These are phyloP conservation scores for Oryzaephilus surinamensis DNA, from an alignment of 1,140 invertebrate genomes.

Conservation along the genomic window DNA sequence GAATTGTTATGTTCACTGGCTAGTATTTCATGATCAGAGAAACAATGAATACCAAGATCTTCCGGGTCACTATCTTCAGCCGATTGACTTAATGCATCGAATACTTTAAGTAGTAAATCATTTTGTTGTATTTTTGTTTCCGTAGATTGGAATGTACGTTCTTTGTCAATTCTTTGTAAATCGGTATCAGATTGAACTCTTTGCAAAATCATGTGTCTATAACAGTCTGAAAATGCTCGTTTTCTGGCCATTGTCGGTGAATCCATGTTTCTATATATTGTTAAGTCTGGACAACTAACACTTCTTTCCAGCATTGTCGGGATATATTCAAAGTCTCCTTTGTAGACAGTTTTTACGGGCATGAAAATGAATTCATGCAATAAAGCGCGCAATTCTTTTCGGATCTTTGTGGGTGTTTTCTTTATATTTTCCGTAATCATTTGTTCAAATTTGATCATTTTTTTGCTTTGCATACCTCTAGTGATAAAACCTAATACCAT, in stretches of 20 bases:
- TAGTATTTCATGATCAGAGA: conserved; percentile 45
- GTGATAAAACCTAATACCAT: conserved; percentile 87
- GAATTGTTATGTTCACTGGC: too few relatives aligned
- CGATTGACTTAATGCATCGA: conserved; percentile 56
- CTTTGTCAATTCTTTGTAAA: conserved; percentile 62
- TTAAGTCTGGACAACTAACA: conserved; percentile 49
- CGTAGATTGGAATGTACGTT: conserved; percentile 53
- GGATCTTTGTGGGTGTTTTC: conserved; percentile 64
- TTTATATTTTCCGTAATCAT: conserved; percentile 63
- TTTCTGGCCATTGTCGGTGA: conserved; percentile 43
- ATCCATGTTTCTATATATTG: conserved; percentile 38
- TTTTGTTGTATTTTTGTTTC: conserved; percentile 48
- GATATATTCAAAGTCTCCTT: conserved; percentile 35
- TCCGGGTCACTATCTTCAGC: conserved; percentile 36
- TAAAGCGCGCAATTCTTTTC: conserved; percentile 50
- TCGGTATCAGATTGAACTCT: conserved; percentile 64
- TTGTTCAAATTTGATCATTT: conserved; percentile 61
- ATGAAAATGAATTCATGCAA: conserved; percentile 31
- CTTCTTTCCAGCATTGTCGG: conserved; percentile 34
- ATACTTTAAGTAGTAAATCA: conserved; percentile 59
- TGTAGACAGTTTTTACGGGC: conserved; percentile 41
- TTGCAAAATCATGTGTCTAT: conserved; percentile 40
- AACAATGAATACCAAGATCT: conserved; percentile 31
- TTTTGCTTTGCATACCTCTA: conserved; percentile 59
- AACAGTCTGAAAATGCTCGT: conserved; percentile 48